phyloP scores from a whole-genome alignment of 1,140 invertebrate genomes.

The Conus betulinus region DNA sequence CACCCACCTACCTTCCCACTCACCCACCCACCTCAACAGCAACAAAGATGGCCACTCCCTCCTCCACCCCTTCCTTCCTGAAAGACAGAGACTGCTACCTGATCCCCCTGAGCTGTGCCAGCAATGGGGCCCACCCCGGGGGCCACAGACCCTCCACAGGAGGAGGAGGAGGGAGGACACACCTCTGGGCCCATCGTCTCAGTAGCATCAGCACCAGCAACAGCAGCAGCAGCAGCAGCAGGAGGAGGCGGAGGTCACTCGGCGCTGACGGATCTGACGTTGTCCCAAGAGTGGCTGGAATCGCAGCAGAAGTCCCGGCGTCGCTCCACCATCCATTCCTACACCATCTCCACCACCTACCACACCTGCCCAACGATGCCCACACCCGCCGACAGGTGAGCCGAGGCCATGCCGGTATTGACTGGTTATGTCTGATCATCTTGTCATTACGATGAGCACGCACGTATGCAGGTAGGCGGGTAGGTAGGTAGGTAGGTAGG shows the following conservation, averaged over 20 bases:
- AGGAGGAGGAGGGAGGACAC: not conserved
- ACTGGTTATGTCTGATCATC: not conserved
- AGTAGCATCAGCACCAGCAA: not conserved
- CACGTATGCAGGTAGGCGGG: too few relatives aligned
- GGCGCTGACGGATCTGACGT: constrained; percentile 37
- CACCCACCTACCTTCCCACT: not conserved
- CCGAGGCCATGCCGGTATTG: not conserved
- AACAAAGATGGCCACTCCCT: not conserved
- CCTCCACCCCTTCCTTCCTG: not conserved
- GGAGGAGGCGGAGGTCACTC: constrained; percentile 26
- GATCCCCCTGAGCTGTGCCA: not conserved
- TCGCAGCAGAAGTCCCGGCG: constrained; percentile 56
- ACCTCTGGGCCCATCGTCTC: not conserved
- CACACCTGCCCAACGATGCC: constrained; percentile 66
- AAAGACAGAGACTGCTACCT: constrained; percentile 14
- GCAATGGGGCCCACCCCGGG: not conserved
- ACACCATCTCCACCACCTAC: constrained; percentile 65
- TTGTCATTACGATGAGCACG: not conserved
- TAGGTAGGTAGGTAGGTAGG: too few relatives aligned
- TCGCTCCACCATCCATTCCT: constrained; percentile 67
- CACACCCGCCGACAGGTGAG: constrained; percentile 53
- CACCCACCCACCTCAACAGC: too few relatives aligned
- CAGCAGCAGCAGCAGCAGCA: too few relatives aligned
- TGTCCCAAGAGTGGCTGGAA: constrained; percentile 38
- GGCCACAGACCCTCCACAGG: not conserved